Percentiles rank a stretch among this genome's conserved stretches.
Conservation (phyloP, 2,888 invertebrate species). For the Lobophora halterata region DNA sequence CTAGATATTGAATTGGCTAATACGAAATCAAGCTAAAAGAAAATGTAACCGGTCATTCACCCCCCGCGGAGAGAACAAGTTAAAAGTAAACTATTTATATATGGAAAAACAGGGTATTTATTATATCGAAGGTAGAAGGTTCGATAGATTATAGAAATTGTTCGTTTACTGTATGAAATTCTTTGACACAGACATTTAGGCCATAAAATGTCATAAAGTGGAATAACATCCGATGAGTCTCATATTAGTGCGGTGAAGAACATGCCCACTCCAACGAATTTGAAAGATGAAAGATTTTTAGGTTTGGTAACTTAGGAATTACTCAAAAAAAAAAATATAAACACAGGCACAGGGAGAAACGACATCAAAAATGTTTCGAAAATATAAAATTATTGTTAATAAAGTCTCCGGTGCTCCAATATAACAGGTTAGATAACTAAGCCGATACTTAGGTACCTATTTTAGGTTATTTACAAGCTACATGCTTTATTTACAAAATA, state of each 20-base stretch:
- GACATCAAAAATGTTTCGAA: slow-evolving; percentile 17
- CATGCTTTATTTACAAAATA: too few relatives aligned
- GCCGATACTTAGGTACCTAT: too few relatives aligned
- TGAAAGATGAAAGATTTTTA: slow-evolving; percentile 30
- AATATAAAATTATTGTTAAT: slow-evolving; percentile 13
- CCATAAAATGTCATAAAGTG: slow-evolving; percentile 23
- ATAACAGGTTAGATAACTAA: slow-evolving; percentile 25
- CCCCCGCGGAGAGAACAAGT: slow-evolving; percentile 29
- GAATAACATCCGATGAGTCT: slow-evolving; percentile 25
- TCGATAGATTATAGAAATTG: slow-evolving; percentile 35
- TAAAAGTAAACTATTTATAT: slow-evolving; percentile 25
- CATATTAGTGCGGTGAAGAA: slow-evolving; percentile 25
- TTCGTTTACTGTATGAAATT: slow-evolving; percentile 31
- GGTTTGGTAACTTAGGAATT: slow-evolving; percentile 33
- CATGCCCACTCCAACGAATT: slow-evolving; percentile 27
- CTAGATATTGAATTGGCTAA: slow-evolving; percentile 10
- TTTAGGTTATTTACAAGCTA: slow-evolving; percentile 27
- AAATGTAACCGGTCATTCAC: slow-evolving; percentile 19
- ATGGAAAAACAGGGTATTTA: slow-evolving; percentile 26
- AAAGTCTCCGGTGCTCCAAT: slow-evolving; percentile 24
- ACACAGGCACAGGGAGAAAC: slow-evolving; percentile 27
- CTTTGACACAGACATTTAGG: slow-evolving; percentile 26
- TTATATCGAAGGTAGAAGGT: slow-evolving; percentile 31
- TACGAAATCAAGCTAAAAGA: slow-evolving; percentile 9
- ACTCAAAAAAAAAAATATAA: slow-evolving; percentile 27